Conservation (phyloP, 1,140 invertebrate species). For the Drosophila littoralis region DNA sequence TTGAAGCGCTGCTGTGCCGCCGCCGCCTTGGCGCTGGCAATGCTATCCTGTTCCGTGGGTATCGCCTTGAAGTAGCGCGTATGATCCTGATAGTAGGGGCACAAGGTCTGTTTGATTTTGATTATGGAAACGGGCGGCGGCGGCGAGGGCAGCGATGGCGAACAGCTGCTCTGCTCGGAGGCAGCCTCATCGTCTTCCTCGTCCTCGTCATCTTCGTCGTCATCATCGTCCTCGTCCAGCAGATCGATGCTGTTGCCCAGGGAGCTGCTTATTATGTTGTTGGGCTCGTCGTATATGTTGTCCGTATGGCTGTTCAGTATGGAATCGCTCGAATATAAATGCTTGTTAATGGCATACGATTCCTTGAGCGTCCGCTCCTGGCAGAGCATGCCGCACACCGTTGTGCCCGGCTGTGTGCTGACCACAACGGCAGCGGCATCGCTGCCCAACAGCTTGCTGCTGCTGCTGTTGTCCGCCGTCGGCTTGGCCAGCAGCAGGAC, state of each 20-base stretch:
- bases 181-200: constrained; percentile 61
- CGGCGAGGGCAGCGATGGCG: constrained; percentile 64
- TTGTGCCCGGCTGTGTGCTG: constrained; percentile 2
- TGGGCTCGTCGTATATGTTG: constrained; percentile 83
- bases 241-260: constrained; percentile 75
- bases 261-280: constrained; percentile 78
- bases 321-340: constrained; percentile 81
- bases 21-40: constrained; percentile 72
- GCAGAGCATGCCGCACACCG: constrained; percentile 10
- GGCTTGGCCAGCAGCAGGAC: constrained; percentile 53
- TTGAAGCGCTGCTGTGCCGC: constrained; percentile 76
- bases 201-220: constrained; percentile 58
- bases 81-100: constrained; percentile 79
- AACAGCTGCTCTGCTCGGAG: constrained; percentile 70
- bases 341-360: constrained; percentile 78
- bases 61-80: constrained; percentile 83
- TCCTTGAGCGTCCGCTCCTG: constrained; percentile 63
- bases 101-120: constrained; percentile 74
- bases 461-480: constrained; percentile 5
- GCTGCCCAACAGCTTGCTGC: background rate
- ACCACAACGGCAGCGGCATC: constrained; percentile 4
- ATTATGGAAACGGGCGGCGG: constrained; percentile 71
- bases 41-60: constrained; percentile 80
- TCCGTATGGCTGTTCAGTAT: constrained; percentile 80
- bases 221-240: constrained; percentile 64